Percentiles rank a stretch among this genome's conserved stretches.
These are phyloP conservation scores for Fistularia commersonii DNA, from an alignment of 2,797 vertebrate genomes.

Conservation along the genomic window DNA sequence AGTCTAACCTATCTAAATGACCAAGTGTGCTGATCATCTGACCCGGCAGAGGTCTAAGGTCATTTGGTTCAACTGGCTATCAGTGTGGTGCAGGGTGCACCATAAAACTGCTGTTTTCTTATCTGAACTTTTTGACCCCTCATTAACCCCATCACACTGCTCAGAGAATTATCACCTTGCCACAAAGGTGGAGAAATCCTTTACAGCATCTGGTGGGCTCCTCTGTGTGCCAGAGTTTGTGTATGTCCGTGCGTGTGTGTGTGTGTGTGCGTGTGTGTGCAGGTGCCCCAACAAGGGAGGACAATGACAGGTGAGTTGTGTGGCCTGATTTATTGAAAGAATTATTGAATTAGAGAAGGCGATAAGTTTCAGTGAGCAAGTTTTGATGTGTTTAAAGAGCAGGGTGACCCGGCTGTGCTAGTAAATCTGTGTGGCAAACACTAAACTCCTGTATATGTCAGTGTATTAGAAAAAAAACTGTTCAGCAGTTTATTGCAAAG, in stretches of 20 bases:
- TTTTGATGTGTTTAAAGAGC: too few species aligned
- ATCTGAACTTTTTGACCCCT: conserved; percentile 70
- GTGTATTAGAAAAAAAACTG: too few species aligned
- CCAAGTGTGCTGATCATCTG: conserved; percentile 57
- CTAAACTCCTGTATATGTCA: too few species aligned
- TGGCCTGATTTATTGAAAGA: too few species aligned
- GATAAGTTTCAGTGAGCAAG: too few species aligned
- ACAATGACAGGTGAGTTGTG: conserved; percentile 13
- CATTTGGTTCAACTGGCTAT: conserved; percentile 61
- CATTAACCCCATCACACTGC: conserved; percentile 60
- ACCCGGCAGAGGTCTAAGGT: conserved; percentile 61
- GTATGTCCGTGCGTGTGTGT: conserved; percentile 1
- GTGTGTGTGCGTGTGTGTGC: conserved; percentile 1
- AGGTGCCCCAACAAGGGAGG: conserved; percentile 21
- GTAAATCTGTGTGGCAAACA: too few species aligned
- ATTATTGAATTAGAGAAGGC: too few species aligned
- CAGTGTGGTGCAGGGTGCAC: conserved; percentile 55
- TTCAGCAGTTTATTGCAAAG: too few species aligned
- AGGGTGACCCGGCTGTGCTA: too few species aligned
- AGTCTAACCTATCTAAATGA: conserved; percentile 65
- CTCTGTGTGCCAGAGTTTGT: conserved; percentile 10
- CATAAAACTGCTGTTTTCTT: conserved; percentile 56
- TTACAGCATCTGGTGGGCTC: conserved; percentile 56
- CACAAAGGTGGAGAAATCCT: conserved; percentile 51
- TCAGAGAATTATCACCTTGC: conserved; percentile 57